Percentiles rank a stretch among this genome's conserved stretches.
phyloP scores from a whole-genome alignment of 2,888 invertebrate genomes.

The Brachypterus glaber region DNA sequence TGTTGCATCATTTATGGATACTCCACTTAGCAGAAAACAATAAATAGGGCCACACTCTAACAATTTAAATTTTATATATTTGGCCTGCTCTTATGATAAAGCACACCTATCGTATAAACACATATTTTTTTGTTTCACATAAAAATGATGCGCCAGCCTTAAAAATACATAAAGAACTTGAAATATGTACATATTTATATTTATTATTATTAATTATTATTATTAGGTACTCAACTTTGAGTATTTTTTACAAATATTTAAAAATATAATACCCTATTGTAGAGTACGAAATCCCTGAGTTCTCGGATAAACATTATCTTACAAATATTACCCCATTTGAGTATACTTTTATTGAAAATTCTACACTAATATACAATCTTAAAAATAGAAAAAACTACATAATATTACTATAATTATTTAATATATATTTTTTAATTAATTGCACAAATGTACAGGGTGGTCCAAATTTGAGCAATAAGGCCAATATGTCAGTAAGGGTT shows the following conservation, averaged over 20 bases:
- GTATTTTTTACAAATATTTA: slow-evolving; percentile 17
- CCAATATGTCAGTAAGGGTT: no score
- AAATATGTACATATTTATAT: slow-evolving; percentile 20
- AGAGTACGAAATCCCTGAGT: slow-evolving; percentile 30
- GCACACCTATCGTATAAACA: slow-evolving; percentile 13
- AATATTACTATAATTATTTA: no score
- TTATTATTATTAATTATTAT: slow-evolving; percentile 9
- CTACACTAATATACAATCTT: slow-evolving; percentile 15
- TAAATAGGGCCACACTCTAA: no score
- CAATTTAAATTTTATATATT: no score
- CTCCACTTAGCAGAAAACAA: no score
- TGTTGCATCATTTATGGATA: no score
- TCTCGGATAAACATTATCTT: slow-evolving; percentile 28
- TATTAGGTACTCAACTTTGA: slow-evolving; percentile 18
- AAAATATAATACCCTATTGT: slow-evolving; percentile 14
- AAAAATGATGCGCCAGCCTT: slow-evolving; percentile 27
- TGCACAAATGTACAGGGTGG: no score
- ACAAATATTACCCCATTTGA: slow-evolving; percentile 24
- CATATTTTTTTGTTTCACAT: slow-evolving; percentile 17
- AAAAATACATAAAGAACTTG: slow-evolving; percentile 25
- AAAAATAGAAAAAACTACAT: no score
- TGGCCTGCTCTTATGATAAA: slow-evolving; percentile 16
- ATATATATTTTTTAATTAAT: no score
- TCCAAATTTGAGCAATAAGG: no score
- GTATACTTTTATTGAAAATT: slow-evolving; percentile 20